Evolutionary conservation across 2,797 vertebrate genomes (phyloP).

Genomic region (Ctenochaetus hawaiiensis): DNA sequence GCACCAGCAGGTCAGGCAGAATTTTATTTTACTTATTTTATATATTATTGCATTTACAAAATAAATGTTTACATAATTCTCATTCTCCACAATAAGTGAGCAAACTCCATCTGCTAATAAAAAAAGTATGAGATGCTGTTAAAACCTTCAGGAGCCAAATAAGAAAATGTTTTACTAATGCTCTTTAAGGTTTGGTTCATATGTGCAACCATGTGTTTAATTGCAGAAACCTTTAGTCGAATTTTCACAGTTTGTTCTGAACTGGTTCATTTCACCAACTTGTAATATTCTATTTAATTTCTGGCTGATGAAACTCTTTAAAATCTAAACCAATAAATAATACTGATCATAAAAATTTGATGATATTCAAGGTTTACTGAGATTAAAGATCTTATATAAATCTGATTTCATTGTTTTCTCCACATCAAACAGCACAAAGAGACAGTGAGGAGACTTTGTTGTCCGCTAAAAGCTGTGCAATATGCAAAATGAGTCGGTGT

Average conservation of each 20-base stretch:
- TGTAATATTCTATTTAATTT: not conserved
- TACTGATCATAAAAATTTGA: not conserved
- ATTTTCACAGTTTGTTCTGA: not conserved
- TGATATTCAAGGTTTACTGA: conserved; percentile 13
- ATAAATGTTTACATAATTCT: not conserved
- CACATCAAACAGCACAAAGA: conserved; percentile 20
- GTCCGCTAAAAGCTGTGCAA: conserved; percentile 35
- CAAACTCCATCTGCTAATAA: not conserved
- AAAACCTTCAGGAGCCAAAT: not conserved
- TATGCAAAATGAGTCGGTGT: conserved; percentile 46
- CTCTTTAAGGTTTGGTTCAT: too few species aligned
- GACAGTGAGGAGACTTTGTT: conserved; percentile 26
- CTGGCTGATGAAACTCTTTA: too few species aligned
- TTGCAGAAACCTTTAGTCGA: not conserved
- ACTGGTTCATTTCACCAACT: not conserved
- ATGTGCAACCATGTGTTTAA: too few species aligned
- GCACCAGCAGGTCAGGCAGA: not conserved
- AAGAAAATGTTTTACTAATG: too few species aligned
- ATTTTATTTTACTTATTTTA: too few species aligned
- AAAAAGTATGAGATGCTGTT: not conserved
- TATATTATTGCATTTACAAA: not conserved
- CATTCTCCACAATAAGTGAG: not conserved
- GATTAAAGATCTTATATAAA: conserved; percentile 1
- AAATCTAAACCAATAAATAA: too few species aligned
- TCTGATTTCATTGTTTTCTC: not conserved